Evolutionary conservation across 2,113 vertebrate genomes (phyloP).

Genomic region (Acanthochromis polyacanthus): DNA sequence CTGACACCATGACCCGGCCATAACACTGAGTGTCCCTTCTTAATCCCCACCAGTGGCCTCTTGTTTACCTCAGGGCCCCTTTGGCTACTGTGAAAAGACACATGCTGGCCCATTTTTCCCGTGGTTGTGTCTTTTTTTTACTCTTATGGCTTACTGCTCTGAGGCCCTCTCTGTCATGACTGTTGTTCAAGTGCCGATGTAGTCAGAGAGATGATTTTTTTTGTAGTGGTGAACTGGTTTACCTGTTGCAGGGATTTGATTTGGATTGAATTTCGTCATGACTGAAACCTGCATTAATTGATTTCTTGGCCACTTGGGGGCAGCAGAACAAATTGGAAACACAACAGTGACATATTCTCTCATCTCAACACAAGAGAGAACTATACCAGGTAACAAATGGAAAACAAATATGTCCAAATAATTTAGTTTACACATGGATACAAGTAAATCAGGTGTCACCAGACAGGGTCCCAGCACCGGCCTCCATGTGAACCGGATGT

Average conservation of each 20-base stretch:
- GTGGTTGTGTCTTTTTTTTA: slow-evolving; percentile 40
- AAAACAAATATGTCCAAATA: no score
- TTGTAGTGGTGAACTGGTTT: slow-evolving; percentile 6
- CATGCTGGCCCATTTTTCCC: slow-evolving; percentile 58
- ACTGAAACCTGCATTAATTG: not conserved
- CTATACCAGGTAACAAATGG: no score
- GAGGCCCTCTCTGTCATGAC: slow-evolving; percentile 47
- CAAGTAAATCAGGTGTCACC: no score
- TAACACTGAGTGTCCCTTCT: slow-evolving; percentile 56
- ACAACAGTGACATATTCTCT: not conserved
- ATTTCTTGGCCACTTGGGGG: slow-evolving; percentile 16
- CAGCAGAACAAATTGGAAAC: slow-evolving; percentile 9
- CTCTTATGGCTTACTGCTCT: slow-evolving; percentile 49
- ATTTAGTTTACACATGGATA: no score
- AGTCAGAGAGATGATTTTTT: slow-evolving; percentile 53
- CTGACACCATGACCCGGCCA: slow-evolving; percentile 51
- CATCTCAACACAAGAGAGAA: not conserved
- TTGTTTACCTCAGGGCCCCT: slow-evolving; percentile 69
- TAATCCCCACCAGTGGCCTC: slow-evolving; percentile 67
- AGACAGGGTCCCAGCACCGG: no score
- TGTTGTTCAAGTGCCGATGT: slow-evolving; percentile 42
- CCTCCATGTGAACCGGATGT: no score
- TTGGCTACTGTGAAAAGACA: slow-evolving; percentile 62
- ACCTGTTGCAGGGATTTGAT: slow-evolving; percentile 37
- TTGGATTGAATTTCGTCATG: slow-evolving; percentile 1